These are phyloP conservation scores for Okapia johnstoni DNA, from an alignment of 2,113 vertebrate species.

Conservation along the genomic window DNA sequence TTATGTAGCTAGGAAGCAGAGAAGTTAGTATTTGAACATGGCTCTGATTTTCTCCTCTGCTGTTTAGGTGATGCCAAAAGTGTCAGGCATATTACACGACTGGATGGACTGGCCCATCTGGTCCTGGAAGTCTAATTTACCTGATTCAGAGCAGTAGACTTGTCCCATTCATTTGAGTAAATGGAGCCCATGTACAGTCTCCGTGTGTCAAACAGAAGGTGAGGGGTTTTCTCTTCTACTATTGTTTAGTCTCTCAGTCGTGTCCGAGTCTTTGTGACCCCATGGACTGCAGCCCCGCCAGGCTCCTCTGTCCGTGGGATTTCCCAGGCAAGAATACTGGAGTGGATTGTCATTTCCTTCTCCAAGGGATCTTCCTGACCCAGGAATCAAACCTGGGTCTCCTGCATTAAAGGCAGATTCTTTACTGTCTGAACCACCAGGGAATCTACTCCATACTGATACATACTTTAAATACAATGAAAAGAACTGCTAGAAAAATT, in stretches of 20 bases:
- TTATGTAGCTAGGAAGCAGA: not conserved
- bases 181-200: too few relatives aligned
- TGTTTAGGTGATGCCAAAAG: not conserved
- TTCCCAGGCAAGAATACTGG: not conserved
- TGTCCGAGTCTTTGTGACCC: not conserved
- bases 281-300: not conserved
- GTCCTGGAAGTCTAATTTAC: not conserved
- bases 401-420: not conserved
- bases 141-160: not conserved
- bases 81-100: not conserved
- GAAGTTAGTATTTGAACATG: not conserved
- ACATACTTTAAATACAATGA: not conserved
- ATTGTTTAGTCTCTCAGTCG: not conserved
- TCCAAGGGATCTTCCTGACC: not conserved
- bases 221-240: not conserved
- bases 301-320: not conserved
- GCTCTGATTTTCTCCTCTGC: not conserved
- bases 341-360: not conserved
- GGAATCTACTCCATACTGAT: not conserved
- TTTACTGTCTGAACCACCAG: not conserved
- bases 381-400: not conserved
- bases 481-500: not conserved
- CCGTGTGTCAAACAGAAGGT: too few relatives aligned
- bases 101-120: fast-evolving
- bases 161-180: not conserved